phyloP scores from a whole-genome alignment of 2,888 invertebrate genomes.

The Ctenicera cuprea region DNA sequence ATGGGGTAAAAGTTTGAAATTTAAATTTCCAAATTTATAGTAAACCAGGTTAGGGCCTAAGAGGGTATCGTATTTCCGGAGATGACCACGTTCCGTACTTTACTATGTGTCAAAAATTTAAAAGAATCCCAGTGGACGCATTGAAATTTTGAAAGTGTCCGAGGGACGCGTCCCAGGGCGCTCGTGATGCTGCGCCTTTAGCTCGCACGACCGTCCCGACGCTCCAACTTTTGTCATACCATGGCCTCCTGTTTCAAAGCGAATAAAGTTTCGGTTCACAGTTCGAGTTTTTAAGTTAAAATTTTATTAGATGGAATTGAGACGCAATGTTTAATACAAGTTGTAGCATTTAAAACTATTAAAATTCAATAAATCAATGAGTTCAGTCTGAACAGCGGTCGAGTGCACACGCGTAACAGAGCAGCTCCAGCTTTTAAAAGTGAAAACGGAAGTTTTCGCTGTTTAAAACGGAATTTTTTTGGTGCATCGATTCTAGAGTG shows the following conservation, averaged over 20 bases:
- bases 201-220: conserved; percentile 47
- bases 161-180: conserved; percentile 71
- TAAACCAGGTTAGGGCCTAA: conserved; percentile 34
- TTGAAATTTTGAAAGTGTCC: conserved; percentile 73
- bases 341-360: too few species aligned
- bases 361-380: too few species aligned
- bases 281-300: not conserved
- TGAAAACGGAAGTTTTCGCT: too few species aligned
- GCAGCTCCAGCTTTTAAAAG: too few species aligned
- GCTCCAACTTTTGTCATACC: conserved; percentile 35
- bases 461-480: too few species aligned
- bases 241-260: not conserved
- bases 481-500: too few species aligned
- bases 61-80: conserved; percentile 67
- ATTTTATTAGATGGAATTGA: too few species aligned
- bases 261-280: not conserved
- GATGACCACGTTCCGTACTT: conserved; percentile 72
- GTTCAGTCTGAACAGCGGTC: too few species aligned
- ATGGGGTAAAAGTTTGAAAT: not conserved
- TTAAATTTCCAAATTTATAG: not conserved
- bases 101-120: conserved; percentile 74
- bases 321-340: too few species aligned
- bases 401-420: too few species aligned
- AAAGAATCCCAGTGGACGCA: conserved; percentile 71
- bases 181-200: conserved; percentile 66